Percentiles rank a stretch among this genome's conserved stretches.
Evolutionary conservation across 2,113 vertebrate species (phyloP).

Genomic region (Eubucco bourcierii): DNA sequence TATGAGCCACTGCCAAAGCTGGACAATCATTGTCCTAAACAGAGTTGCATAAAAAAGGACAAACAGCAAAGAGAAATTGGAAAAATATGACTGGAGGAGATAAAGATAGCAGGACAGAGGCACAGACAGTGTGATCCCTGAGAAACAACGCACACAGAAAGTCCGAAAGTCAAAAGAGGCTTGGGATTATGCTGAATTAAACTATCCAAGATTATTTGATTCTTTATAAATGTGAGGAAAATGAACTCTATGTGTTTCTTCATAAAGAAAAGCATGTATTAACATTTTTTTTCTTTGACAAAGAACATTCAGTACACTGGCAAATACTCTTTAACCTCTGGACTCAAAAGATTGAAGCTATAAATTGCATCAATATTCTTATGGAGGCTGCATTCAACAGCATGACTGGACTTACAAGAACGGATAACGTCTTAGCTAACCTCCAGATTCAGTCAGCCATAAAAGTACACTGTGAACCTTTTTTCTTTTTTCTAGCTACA

Average conservation of each 20-base stretch:
- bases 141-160: neutral
- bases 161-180: neutral
- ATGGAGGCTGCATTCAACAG: neutral
- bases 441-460: constrained; percentile 24
- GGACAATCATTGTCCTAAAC: neutral
- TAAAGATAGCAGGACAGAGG: neutral
- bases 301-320: neutral
- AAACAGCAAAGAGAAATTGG: neutral
- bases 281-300: constrained; percentile 1
- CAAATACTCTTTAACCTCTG: neutral
- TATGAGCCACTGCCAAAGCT: neutral
- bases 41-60: neutral
- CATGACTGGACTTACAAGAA: neutral
- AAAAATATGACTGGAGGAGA: neutral
- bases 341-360: neutral
- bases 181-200: neutral
- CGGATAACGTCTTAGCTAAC: neutral
- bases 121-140: neutral
- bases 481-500: neutral
- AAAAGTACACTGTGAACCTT: constrained; percentile 20
- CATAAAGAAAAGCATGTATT: constrained; percentile 13
- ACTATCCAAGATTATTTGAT: neutral
- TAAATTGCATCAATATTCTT: neutral
- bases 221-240: neutral
- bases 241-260: neutral